These are phyloP conservation scores for Pholis gunnellus DNA, from an alignment of 2,113 vertebrate species.

Conservation along the genomic window DNA sequence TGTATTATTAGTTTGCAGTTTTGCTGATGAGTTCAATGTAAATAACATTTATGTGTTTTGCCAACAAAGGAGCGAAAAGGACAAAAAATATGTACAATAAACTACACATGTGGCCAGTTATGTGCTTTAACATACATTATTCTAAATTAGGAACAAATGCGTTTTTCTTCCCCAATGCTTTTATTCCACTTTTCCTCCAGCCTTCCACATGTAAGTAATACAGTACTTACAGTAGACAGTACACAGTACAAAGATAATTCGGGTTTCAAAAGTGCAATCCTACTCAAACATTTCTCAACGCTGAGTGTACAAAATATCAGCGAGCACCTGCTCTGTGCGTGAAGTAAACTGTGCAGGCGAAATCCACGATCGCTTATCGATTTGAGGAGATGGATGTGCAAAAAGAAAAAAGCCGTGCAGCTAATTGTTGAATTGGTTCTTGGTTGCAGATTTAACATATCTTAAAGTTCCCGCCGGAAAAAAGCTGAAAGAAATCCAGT, in stretches of 20 bases:
- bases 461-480: not conserved
- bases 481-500: not conserved
- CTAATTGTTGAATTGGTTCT: not conserved
- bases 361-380: not conserved
- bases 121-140: not conserved
- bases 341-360: constrained; percentile 45
- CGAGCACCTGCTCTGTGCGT: constrained; percentile 36
- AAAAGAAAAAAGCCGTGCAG: not conserved
- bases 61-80: no score
- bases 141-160: not conserved
- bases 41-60: no score
- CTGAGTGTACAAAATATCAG: constrained; percentile 41
- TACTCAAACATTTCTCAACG: constrained; percentile 24
- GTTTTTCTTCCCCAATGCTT: not conserved
- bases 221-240: constrained; percentile 50
- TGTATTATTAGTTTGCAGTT: no score
- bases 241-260: constrained; percentile 79
- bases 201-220: constrained; percentile 27
- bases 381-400: constrained; percentile 37
- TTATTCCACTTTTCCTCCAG: constrained; percentile 52
- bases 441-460: not conserved
- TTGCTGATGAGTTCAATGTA: no score
- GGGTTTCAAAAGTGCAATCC: constrained; percentile 68
- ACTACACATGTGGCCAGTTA: not conserved
- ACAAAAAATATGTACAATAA: no score